These are phyloP conservation scores for Pycnomerus fuliginosus DNA, from an alignment of 2,888 invertebrate genomes.

Conservation along the genomic window DNA sequence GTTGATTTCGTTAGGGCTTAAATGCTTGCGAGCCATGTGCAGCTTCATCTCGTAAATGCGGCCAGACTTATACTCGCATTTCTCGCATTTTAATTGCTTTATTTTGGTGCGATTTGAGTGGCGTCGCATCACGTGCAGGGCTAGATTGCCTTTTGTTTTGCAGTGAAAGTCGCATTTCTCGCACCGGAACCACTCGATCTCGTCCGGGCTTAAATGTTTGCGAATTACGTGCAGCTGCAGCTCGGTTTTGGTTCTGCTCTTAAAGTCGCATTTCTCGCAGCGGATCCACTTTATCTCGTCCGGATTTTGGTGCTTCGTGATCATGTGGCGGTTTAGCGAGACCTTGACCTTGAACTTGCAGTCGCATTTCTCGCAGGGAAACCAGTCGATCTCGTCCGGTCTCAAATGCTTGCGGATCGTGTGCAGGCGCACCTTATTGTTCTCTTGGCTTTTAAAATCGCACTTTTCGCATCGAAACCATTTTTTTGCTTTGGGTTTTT, in stretches of 20 bases:
- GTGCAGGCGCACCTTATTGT: not conserved
- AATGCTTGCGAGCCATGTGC: not conserved
- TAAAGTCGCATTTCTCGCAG: not conserved
- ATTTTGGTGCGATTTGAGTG: not conserved
- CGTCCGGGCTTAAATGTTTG: not conserved
- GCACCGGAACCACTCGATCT: not conserved
- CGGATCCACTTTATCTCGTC: not conserved
- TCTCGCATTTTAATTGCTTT: not conserved
- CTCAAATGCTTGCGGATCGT: not conserved
- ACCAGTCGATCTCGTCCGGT: not conserved
- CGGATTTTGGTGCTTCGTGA: not conserved
- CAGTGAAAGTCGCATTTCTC: not conserved
- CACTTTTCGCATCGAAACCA: not conserved
- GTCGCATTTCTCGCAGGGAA: not conserved
- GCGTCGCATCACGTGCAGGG: constrained; percentile 4
- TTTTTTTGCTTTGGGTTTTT: not conserved
- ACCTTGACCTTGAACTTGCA: not conserved
- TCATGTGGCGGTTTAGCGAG: not conserved
- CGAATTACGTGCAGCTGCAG: not conserved
- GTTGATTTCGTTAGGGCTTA: not conserved
- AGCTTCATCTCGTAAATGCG: not conserved
- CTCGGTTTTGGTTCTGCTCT: not conserved
- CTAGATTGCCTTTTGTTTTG: constrained; percentile 2
- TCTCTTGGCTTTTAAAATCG: no score
- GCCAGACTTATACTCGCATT: no score